Base-by-base conservation (phyloP, 2,888 invertebrate species). In the Acheta domesticus region DNA sequence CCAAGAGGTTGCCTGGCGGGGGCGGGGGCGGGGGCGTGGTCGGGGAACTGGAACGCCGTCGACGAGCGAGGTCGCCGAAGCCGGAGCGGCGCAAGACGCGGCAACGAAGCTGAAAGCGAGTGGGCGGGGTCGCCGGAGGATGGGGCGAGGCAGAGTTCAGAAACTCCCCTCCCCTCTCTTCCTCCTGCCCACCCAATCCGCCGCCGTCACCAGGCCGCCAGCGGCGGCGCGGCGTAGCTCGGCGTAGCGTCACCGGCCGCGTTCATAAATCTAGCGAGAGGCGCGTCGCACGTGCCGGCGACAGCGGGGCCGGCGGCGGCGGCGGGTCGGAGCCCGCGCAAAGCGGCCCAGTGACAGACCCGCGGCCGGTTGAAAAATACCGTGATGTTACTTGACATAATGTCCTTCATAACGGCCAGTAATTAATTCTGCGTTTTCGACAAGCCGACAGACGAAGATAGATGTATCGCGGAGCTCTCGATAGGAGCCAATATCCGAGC, bases 351-450 rank as follows among this genome's bases (percentile, higher is more conserved):
- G 16, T n/a, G n/a, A 14, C 62, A n/a, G n/a, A 62, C 16, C n/a
- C 62, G 62, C 62, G 62, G n/a, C 62, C 62, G 62, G 62, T 62
- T 62, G 62, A 62, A 62, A 62, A 62, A 62, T 62, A 62, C 62
- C 62, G 62, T 62, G 62, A 62, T 62, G 62, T 62, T 62, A 62
- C 62, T 62, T 62, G 62, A 62, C 62, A 62, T 62, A 62, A 62
- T 62, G 62, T 62, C 62, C 62, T 62, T 62, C 62, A 62, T 62
- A 62, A 62, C 62, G 62, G 62, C 62, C 14, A 62, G 62, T 62
- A 62, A 62, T 62, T 62, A 62, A 62, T 62, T 62, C 62, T 62
- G 62, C 62, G 62, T 62, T 62, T 62, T 62, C 62, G 62, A 62
- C 62, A 62, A 62, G 16, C n/a, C 62, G 62, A 62, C 62, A 62